Base-by-base conservation (phyloP, 2,797 vertebrate species). In the Tolypeutes matacus region DNA sequence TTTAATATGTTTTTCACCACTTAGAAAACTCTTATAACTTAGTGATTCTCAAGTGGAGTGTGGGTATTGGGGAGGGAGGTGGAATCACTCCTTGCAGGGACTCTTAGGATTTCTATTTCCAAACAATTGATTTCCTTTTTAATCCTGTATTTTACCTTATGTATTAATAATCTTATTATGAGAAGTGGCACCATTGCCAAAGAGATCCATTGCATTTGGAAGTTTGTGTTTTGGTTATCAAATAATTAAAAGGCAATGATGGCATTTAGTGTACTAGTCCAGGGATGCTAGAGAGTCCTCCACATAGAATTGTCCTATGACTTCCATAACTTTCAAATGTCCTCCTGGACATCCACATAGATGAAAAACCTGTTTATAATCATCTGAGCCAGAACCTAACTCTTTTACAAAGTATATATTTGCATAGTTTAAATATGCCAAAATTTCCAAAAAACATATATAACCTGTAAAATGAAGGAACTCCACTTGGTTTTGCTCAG, bases 341-440 rank as follows among this genome's bases (percentile, higher is more conserved):
- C 23, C 49, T 95, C 29, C 31, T 83, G 25, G 51, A 92, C 36
- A 85, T 58, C 91, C 62, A 75, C 13, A n/a, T 94, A 81, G 75
- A 91, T 86, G 51, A 81, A 94, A 95, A 91, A 49, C 10, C 72
- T 51, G 18, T 46, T 78, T 84, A 49, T 76, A 62, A 83, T 67
- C n/a, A 89, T 39, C 60, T 84, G 11, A 77, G 46, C 23, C 36
- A 72, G 56, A 94, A 76, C 12, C 46, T 29, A 87, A 90, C 36
- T 90, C n/a, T 86, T 96, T 86, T 64, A 93, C n/a, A 90, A 92
- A 88, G 5, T 53, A 86, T 62, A 73, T 86, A 46, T 89, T 95
- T 86, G 25, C 21, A 78, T 51, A 77, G 25, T 84, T 93, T 87
- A 56, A 91, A 94, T 29, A 80, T 72, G 46, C 12, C 62, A 49